Conservation (phyloP, 2,113 vertebrate species). For the Sceloporus tristichus region DNA sequence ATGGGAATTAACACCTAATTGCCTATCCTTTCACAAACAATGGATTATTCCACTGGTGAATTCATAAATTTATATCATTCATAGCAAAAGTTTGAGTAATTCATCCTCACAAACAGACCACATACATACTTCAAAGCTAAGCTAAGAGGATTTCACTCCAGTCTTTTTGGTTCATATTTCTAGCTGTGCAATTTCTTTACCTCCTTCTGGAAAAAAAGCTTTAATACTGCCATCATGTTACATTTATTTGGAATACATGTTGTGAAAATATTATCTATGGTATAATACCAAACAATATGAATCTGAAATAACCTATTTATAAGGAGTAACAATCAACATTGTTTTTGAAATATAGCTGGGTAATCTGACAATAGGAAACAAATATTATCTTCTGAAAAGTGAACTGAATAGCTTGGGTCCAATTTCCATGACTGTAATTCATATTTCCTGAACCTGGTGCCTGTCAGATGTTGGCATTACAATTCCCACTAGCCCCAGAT, state of each 20-base stretch:
- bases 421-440: not conserved
- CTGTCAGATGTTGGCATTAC: not conserved
- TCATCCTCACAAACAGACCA: constrained; percentile 6
- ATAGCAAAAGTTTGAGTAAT: not conserved
- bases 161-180: not conserved
- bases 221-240: constrained; percentile 20
- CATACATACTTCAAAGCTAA: constrained; percentile 29
- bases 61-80: constrained; percentile 11
- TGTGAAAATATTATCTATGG: constrained; percentile 31
- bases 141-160: constrained; percentile 30
- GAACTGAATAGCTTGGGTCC: constrained; percentile 11
- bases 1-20: constrained; percentile 22
- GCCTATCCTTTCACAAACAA: constrained; percentile 24
- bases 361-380: not conserved
- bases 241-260: constrained; percentile 20
- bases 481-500: not conserved
- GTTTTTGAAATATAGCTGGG: constrained; percentile 40
- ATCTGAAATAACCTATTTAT: constrained; percentile 25
- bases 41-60: constrained; percentile 29
- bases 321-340: constrained; percentile 1
- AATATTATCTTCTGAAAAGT: not conserved
- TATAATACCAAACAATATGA: constrained; percentile 32
- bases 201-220: constrained; percentile 24
- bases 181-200: not conserved
- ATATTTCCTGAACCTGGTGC: not conserved